Conservation (phyloP, 2,113 vertebrate genomes). For the Cygnus buccinator region DNA sequence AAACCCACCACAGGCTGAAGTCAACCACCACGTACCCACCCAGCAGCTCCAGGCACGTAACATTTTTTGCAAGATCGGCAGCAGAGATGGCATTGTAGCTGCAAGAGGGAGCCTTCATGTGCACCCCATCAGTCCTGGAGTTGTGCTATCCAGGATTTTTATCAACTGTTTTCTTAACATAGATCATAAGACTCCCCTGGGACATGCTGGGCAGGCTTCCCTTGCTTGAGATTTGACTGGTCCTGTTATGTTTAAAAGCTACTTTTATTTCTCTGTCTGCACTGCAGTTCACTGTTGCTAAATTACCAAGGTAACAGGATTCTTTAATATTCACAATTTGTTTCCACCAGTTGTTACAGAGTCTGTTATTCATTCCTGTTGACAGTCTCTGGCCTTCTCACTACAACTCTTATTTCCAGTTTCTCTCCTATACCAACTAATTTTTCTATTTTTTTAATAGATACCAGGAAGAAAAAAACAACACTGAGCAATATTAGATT, state of each 20-base stretch:
- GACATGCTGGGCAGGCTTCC: not conserved
- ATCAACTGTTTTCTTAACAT: not conserved
- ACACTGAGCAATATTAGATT: not conserved
- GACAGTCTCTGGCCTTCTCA: not conserved
- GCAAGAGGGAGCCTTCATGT: not conserved
- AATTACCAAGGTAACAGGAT: constrained; percentile 31
- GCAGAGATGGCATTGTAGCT: not conserved
- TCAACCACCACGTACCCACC: accelerated
- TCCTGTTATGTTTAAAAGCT: not conserved
- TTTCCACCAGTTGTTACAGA: not conserved
- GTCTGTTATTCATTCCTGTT: not conserved
- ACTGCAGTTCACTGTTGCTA: not conserved
- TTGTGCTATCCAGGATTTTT: not conserved
- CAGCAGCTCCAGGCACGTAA: not conserved
- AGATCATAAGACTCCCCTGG: not conserved
- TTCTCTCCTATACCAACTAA: not conserved
- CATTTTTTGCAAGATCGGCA: not conserved
- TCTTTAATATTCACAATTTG: constrained; percentile 19
- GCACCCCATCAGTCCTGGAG: not conserved
- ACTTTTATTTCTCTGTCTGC: not conserved
- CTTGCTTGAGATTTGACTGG: not conserved
- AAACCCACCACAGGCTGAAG: not conserved
- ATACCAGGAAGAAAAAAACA: not conserved
- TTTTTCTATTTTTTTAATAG: not conserved
- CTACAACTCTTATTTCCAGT: not conserved